Evolutionary conservation across 2,113 vertebrate species (phyloP), one percentile per base, ranked within the genome.

Genomic region (Nematolebias whitei): DNA sequence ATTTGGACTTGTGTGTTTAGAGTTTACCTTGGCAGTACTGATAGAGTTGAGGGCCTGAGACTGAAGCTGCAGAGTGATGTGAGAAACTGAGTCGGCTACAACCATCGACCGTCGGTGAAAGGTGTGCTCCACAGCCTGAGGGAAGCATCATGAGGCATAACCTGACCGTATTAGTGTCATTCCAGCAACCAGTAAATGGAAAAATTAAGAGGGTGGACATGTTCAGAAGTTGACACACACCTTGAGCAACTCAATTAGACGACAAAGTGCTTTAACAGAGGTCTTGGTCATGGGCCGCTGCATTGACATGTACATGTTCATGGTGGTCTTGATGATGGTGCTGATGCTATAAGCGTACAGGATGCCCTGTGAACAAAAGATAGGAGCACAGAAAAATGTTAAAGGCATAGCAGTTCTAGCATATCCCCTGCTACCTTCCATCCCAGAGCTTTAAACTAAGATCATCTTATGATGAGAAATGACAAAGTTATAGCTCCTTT

Each of bases 251-350:
- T 99, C 98, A 51, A 98, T 91, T 58, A 99, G 92, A 63, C 97
- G 94, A 82, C 96, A 99, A 0, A 99, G 90, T 32, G 96, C 95
- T 91, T 99, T 99, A 63, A 99, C 96, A 0, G 96, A 96, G 0
- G 96, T 96, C 92, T 97, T 99, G 71, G 98, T 99, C 96, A 99
- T 98, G 71, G 98, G 98, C 74, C 95, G 94, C 88, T 98, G 96
- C 95, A 96, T 94, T 23, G 96, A 98, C 96, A 98, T 95, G 81
- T 99, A 95, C 85, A 99, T 93, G 86, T 99, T 99, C 98, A 99
- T 99, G 49, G 95, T 98, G 26, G 96, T 99, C 91, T 95, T 98
- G 82, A 99, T 93, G 64, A 96, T 96, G 80, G 93, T 98, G 85
- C 95, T 93, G 91, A 99, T 95, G 89, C 95, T 94, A 77, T 97